Conservation (phyloP, 2,888 invertebrate species). For the Steromphala cineraria region DNA sequence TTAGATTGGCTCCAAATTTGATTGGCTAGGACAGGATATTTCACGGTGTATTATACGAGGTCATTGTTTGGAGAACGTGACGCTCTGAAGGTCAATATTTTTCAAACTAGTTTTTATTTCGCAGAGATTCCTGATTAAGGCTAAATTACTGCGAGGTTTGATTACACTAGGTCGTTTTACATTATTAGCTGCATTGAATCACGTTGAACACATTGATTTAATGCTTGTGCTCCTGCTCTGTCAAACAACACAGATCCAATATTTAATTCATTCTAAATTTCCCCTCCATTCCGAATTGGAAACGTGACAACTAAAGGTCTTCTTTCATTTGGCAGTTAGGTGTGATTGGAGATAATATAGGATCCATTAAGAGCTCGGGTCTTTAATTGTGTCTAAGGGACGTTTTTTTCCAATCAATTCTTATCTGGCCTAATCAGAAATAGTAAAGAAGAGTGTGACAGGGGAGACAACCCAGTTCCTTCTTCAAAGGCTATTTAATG, state of each 20-base stretch:
- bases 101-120: slow-evolving; percentile 1
- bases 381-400: neutral
- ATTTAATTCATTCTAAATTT: slow-evolving; percentile 8
- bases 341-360: neutral
- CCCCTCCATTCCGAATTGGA: neutral
- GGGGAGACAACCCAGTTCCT: too few species aligned
- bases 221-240: neutral
- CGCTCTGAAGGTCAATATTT: neutral
- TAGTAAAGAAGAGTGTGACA: too few species aligned
- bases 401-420: too few species aligned
- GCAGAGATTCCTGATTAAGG: slow-evolving; percentile 4
- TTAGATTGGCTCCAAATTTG: neutral
- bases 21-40: neutral
- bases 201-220: neutral
- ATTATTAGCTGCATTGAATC: neutral
- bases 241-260: neutral
- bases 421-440: too few species aligned
- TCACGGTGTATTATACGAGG: neutral
- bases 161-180: neutral
- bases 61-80: neutral
- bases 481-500: too few species aligned
- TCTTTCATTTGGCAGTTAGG: neutral
- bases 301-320: neutral
- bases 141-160: neutral
- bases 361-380: neutral